phyloP scores from a whole-genome alignment of 1,140 invertebrate genomes.

The Lepidurus packardi region DNA sequence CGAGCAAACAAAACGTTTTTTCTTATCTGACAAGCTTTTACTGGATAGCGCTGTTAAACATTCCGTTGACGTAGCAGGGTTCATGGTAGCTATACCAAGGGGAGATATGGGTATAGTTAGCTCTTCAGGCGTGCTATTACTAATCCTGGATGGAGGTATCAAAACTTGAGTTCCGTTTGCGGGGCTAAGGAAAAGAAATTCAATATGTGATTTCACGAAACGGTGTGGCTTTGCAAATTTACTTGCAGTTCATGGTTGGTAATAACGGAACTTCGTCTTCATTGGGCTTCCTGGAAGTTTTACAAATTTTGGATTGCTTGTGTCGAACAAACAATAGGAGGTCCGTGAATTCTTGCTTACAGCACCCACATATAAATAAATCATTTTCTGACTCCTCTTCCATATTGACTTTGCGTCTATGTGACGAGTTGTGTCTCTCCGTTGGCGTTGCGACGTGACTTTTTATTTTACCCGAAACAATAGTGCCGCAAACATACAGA shows the following conservation, averaged over 20 bases:
- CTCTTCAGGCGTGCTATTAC: no score
- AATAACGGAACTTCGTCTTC: neutral
- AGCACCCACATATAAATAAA: constrained; percentile 44
- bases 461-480: neutral
- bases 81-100: neutral
- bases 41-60: neutral
- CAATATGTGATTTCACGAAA: no score
- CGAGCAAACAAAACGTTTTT: constrained; percentile 35
- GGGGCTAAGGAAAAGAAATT: no score
- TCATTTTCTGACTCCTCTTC: constrained; percentile 35
- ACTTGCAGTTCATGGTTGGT: no score
- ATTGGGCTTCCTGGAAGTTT: neutral
- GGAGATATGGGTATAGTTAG: neutral
- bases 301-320: constrained; percentile 36
- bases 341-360: constrained; percentile 41
- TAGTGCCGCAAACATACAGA: neutral
- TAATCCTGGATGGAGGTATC: no score
- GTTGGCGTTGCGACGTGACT: no score
- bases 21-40: neutral
- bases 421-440: no score
- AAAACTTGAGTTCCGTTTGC: no score
- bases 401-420: neutral
- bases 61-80: neutral
- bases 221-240: no score
- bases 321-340: constrained; percentile 42